A percentile compares a stretch with the other conserved stretches of the same genome.
Conservation (phyloP, 2,113 vertebrate species). For the Beaufortia kweichowensis region DNA sequence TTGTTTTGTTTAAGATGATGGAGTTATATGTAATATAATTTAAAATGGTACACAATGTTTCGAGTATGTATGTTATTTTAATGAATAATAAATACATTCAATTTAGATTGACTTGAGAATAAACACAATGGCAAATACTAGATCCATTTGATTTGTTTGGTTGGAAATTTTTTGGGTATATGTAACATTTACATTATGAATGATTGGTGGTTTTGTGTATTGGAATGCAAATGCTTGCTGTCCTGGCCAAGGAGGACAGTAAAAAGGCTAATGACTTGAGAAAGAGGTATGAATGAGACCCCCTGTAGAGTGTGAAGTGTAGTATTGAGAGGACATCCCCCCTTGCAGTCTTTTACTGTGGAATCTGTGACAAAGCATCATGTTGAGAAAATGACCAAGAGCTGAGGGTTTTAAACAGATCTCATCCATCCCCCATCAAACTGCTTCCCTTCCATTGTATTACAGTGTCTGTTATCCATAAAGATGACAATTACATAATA, state of each 20-base stretch:
- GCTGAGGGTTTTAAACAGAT: neutral
- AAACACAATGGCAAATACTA: no score
- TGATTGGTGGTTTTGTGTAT: neutral
- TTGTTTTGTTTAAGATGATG: no score
- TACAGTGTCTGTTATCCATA: neutral
- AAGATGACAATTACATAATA: neutral
- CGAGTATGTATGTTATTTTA: no score
- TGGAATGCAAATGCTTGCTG: conserved; percentile 3
- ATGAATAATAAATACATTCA: neutral
- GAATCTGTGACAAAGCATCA: conserved; percentile 37
- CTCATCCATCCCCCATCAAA: conserved; percentile 40
- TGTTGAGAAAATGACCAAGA: conserved; percentile 31
- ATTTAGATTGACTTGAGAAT: neutral
- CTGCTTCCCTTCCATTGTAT: conserved; percentile 7
- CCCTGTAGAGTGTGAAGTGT: conserved; percentile 31
- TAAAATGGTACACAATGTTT: no score
- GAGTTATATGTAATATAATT: no score
- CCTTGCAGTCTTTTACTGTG: conserved; percentile 17
- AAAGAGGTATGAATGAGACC: conserved; percentile 38
- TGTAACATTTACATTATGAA: neutral
- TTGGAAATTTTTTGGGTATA: no score
- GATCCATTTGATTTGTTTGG: no score
- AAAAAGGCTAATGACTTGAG: conserved; percentile 19
- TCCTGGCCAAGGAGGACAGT: neutral
- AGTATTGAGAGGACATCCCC: conserved; percentile 50